Base-by-base conservation (phyloP, 1,140 invertebrate species). In the Papilio xuthus region DNA sequence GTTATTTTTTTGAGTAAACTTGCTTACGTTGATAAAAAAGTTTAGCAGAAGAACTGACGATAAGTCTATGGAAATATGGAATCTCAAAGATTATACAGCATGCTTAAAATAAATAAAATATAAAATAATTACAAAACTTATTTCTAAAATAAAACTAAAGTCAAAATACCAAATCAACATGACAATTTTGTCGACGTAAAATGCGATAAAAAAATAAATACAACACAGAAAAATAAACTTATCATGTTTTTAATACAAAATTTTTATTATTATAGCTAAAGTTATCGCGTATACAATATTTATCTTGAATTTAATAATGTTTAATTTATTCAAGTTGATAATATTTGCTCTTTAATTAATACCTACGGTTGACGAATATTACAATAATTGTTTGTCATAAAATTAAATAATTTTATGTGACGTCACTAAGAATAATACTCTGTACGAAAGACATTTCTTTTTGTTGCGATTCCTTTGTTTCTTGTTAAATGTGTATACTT, bases 281-380 rank as follows among this genome's bases (percentile, higher is more conserved):
- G 83, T 90, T 91, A 91, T 91, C 90, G 83, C 69, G 83, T 83
- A 84, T 86, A 82, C 79, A 85, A 85, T 88, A 89, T 88, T 91
- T 90, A 91, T 91, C 88, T 87, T 88, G 79, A 85, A 87, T 85
- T 87, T 86, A 84, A 83, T 83, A 79, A 83, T 84, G 83, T 86
- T 87, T 83, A 86, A 85, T 86, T 83, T 84, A 85, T 85, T 85
- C 79, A 79, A 79, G 20, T 74, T 81, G 85, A 90, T 89, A 90
- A 86, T 84, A 77, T 79, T 63, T 77, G 20, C 7, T 69, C 78
- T 80, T 79, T 69, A 56, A 67, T 63, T 67, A 69, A 69, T 81
- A 80, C 72, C 80, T 83, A 70, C 69, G 32, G 47, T 20, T 47
- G 28, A 71, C 15, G 69, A 50, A 76, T 60, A 76, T 63, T 63